A percentile compares a stretch with the other conserved stretches of the same genome.
Evolutionary conservation across 2,888 invertebrate species (phyloP).

Genomic region (Bellardia bayeri): DNA sequence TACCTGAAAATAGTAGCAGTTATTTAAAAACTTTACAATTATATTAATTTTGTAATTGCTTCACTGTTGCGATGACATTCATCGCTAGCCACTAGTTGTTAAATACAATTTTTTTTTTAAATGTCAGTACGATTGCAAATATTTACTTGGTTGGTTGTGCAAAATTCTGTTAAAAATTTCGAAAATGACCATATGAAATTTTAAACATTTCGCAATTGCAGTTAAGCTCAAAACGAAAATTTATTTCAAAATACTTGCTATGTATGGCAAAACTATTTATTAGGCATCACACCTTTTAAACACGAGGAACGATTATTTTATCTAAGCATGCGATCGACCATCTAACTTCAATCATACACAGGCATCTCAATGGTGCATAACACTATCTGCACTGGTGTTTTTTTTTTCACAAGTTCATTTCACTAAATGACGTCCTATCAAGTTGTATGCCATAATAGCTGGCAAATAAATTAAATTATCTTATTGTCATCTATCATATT

Average conservation of each 20-base stretch:
- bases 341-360: not conserved
- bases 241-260: not conserved
- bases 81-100: too few species aligned
- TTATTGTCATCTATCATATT: conserved; percentile 31
- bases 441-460: conserved; percentile 4
- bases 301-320: not conserved
- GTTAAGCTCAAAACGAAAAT: not conserved
- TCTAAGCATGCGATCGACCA: not conserved
- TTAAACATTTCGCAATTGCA: not conserved
- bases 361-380: not conserved
- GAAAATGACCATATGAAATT: not conserved
- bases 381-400: not conserved
- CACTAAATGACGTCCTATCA: not conserved
- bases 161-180: not conserved
- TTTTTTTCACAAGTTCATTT: not conserved
- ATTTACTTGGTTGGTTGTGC: not conserved
- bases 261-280: not conserved
- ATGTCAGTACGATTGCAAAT: not conserved
- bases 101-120: not conserved
- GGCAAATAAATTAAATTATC: conserved; percentile 7
- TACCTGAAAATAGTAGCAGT: too few species aligned
- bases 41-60: too few species aligned
- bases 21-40: too few species aligned
- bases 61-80: too few species aligned
- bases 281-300: not conserved